Percentiles rank a stretch among this genome's conserved stretches.
Conservation (phyloP, 2,888 invertebrate species). For the Neoaliturus tenellus region DNA sequence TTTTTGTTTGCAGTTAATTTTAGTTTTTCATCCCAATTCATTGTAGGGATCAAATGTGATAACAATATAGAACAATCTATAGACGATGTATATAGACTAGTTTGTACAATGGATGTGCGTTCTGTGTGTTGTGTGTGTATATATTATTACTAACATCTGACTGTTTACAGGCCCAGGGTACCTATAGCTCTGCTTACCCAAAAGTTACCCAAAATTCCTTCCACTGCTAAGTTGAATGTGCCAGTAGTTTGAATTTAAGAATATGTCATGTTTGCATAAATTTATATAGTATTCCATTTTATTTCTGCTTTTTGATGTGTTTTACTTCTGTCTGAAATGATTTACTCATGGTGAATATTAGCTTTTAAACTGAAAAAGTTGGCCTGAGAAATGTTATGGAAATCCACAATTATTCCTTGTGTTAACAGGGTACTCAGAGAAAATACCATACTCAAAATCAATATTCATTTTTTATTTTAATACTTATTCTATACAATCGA, state of each 20-base stretch:
- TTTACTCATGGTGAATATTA: too few species aligned
- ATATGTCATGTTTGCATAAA: too few species aligned
- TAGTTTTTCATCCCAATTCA: constrained; percentile 23
- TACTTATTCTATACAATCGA: too few species aligned
- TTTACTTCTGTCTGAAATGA: too few species aligned
- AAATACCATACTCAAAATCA: too few species aligned
- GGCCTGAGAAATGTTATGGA: too few species aligned
- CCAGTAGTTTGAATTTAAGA: constrained; percentile 22
- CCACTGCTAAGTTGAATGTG: constrained; percentile 15
- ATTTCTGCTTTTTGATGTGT: too few species aligned
- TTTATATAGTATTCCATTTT: too few species aligned
- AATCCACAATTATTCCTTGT: too few species aligned
- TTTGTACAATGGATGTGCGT: constrained; percentile 44
- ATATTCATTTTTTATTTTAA: too few species aligned
- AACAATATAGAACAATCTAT: background rate
- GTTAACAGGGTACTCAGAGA: too few species aligned
- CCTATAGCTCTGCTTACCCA: background rate
- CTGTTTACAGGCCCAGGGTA: constrained; percentile 47
- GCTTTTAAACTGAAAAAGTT: too few species aligned
- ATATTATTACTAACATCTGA: constrained; percentile 35
- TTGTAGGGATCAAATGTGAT: constrained; percentile 3
- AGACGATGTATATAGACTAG: constrained; percentile 27
- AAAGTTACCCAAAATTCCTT: background rate
- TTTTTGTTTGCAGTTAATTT: constrained; percentile 31
- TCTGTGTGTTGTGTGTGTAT: constrained; percentile 40